Conservation (phyloP, 2,888 invertebrate species). For the Prosapia bicincta region DNA sequence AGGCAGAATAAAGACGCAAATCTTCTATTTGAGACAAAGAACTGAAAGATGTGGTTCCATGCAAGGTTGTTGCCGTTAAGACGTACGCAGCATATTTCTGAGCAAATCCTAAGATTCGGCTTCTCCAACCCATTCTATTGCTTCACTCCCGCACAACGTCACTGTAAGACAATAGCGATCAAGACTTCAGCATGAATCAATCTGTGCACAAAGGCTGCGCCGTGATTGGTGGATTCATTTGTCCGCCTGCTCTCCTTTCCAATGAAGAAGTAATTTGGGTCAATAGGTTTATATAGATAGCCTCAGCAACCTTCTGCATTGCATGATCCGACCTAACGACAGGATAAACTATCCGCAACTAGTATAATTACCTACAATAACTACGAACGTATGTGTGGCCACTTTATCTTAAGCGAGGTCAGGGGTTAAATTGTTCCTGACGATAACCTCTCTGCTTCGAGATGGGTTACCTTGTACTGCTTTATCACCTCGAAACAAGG, state of each 20-base stretch:
- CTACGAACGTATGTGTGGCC: not conserved
- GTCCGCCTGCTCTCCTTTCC: not conserved
- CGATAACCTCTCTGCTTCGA: not conserved
- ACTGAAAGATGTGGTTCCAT: no score
- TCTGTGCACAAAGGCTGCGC: not conserved
- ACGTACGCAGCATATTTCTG: no score
- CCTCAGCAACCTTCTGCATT: not conserved
- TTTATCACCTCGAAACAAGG: not conserved
- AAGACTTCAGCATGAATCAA: not conserved
- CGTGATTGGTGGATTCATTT: not conserved
- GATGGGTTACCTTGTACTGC: not conserved
- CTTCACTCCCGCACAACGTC: no score
- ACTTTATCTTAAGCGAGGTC: not conserved
- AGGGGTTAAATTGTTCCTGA: not conserved
- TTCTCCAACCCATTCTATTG: no score
- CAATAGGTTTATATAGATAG: not conserved
- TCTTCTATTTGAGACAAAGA: no score
- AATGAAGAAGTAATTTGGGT: not conserved
- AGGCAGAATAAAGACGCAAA: no score
- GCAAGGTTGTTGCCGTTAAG: no score
- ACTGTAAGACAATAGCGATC: not conserved
- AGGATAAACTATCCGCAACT: not conserved
- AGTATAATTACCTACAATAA: not conserved
- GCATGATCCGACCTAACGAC: not conserved
- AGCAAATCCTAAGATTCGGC: no score